Base-by-base conservation (phyloP, 2,888 invertebrate genomes). In the Pristionchus fissidentatus region DNA sequence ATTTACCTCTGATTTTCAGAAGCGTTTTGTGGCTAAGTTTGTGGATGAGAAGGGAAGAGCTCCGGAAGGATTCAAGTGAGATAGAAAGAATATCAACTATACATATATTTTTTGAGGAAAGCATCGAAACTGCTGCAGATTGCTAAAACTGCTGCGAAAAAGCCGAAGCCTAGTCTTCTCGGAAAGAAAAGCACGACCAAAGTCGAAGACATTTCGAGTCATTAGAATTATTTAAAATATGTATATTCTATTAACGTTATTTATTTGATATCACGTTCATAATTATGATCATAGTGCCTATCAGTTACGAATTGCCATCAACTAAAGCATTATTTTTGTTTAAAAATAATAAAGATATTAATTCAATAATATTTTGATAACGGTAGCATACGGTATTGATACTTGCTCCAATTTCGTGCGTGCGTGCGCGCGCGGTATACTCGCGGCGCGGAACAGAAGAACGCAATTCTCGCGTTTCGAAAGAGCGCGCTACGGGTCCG, bases 41-140 rank as follows among this genome's bases (percentile, higher is more conserved):
- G 85, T 88, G 15, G 57, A 86, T 41, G 88, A 88, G 32, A 86
- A 88, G 79, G 88, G 88, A 19, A 86, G 86, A 57, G 86, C 87
- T 22, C 88, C 88, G 0, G 80, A 75, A 52, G 83, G 38, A 52
- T 83, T 83, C 49, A 46, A 55, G 83, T 73, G n/a, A 81, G 66
- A 5, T 26, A 41, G n/a, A 26, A n/a, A 13, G 8, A n/a, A 7
- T 32, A 22, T 5, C 3, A 22, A 52, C n/a, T n/a, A 52, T 10
- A 46, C 2, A 52, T 10, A 77, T 49, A n/a, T 60, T 3, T 1
- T 26, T 77, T 77, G 2, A 77, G 77, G 26, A 77, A 38, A 4
- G n/a, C 38, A 4, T 79, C 79, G n/a, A 8, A 79, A 79, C 29
- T 79, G 15, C 7, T 79, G 15, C 35, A 79, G 22, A 49, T 79